Percentiles rank a stretch among this genome's conserved stretches.
Conservation (phyloP, 92 coral and sea anemone species). For the Isaurus tuberculatus region DNA sequence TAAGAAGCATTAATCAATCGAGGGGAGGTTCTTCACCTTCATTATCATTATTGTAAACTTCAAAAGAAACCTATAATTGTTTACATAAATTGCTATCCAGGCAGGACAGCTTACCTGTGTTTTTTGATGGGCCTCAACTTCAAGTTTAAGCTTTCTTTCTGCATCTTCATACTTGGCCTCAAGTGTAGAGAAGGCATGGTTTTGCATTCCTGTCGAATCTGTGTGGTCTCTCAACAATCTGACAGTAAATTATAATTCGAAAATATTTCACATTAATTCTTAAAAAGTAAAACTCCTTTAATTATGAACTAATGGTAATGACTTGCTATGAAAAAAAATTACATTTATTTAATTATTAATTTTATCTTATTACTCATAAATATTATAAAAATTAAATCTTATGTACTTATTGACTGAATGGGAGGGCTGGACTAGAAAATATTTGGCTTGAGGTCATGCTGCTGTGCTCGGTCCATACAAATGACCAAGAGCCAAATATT, state of each 20-base stretch:
- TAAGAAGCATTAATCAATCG: too few relatives aligned
- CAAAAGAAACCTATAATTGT: too few relatives aligned
- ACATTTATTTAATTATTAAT: background rate
- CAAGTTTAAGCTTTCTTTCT: conserved; percentile 77
- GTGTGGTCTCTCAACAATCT: conserved; percentile 91
- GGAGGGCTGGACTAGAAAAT: too few relatives aligned
- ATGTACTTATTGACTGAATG: too few relatives aligned
- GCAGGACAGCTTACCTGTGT: conserved; percentile 67
- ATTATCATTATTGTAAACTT: too few relatives aligned
- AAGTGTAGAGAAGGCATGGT: conserved; percentile 85
- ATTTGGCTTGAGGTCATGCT: too few relatives aligned
- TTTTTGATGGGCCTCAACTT: conserved; percentile 77
- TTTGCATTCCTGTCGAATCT: conserved; percentile 96
- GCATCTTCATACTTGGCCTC: conserved; percentile 86
- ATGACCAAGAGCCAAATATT: too few relatives aligned
- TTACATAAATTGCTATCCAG: too few relatives aligned
- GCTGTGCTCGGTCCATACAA: too few relatives aligned
- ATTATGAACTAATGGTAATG: background rate
- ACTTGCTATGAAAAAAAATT: background rate
- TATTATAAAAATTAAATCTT: too few relatives aligned
- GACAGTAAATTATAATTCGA: background rate
- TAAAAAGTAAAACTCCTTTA: background rate
- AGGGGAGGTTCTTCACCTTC: too few relatives aligned
- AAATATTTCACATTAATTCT: background rate
- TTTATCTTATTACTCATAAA: too few relatives aligned